Evolutionary conservation across 2,797 vertebrate species (phyloP).

Genomic region (Micropoecilia bifurca): DNA sequence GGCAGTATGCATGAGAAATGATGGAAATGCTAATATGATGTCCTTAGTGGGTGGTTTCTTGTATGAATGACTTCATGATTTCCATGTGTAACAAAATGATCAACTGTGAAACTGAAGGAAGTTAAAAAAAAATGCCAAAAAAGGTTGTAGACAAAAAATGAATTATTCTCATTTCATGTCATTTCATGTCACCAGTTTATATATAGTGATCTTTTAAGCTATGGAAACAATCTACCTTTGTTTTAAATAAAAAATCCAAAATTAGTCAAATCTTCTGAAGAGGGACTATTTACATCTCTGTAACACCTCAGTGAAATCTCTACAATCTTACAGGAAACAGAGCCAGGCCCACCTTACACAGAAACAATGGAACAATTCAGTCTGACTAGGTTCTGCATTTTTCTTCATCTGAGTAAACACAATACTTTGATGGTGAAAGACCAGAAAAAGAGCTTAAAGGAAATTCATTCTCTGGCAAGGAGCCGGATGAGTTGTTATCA

Average conservation of each 20-base stretch:
- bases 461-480: constrained; percentile 44
- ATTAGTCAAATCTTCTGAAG: constrained; percentile 33
- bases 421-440: constrained; percentile 38
- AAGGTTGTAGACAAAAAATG: background rate
- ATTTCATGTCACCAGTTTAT: constrained; percentile 11
- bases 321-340: constrained; percentile 47
- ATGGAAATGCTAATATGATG: background rate
- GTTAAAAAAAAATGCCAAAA: background rate
- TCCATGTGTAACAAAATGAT: background rate
- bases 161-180: constrained; percentile 14
- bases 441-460: constrained; percentile 43
- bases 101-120: background rate
- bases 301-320: constrained; percentile 5
- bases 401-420: constrained; percentile 46
- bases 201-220: constrained; percentile 4
- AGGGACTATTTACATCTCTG: constrained; percentile 15
- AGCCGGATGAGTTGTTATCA: constrained; percentile 24
- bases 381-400: constrained; percentile 33
- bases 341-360: constrained; percentile 35
- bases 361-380: constrained; percentile 40
- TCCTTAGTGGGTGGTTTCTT: background rate
- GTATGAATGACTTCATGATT: background rate
- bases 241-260: constrained; percentile 15
- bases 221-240: constrained; percentile 27
- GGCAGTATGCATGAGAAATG: background rate